A percentile compares a stretch with the other conserved stretches of the same genome.
Conservation (phyloP, 2,797 vertebrate species). For the Sebastolobus altivelis region DNA sequence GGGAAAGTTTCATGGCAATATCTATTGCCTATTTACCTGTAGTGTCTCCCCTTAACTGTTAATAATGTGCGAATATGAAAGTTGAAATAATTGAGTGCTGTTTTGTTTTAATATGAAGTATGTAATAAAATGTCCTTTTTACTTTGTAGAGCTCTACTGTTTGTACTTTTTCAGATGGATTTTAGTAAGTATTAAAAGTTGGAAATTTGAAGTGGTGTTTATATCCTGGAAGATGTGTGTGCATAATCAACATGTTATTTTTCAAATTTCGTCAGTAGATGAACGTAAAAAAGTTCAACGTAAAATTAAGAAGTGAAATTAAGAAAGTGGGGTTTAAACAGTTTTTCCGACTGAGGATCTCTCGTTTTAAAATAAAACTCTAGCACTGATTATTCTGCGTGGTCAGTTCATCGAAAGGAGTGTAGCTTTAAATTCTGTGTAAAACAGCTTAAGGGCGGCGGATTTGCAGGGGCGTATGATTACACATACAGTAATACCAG, state of each 20-base stretch:
- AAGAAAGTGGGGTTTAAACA: background rate
- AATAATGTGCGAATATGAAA: background rate
- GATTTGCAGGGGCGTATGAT: conserved; percentile 68
- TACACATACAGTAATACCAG: conserved; percentile 69
- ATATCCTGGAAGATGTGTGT: background rate
- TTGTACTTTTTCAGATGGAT: background rate
- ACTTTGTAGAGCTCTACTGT: background rate
- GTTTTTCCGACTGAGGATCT: background rate
- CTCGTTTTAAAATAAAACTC: background rate
- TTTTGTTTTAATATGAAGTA: background rate
- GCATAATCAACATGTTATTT: background rate
- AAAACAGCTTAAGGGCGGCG: conserved; percentile 60
- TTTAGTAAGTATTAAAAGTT: background rate
- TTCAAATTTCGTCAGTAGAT: background rate
- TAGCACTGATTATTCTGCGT: background rate
- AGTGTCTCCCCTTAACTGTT: background rate
- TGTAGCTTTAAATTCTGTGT: conserved; percentile 58
- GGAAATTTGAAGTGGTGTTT: background rate
- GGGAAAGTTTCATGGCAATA: too few species aligned
- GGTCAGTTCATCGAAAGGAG: conserved; percentile 24
- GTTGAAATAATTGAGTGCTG: background rate
- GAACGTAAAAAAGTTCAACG: background rate
- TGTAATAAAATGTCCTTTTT: background rate
- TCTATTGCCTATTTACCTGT: too few species aligned
- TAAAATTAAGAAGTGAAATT: background rate